Percentiles rank a stretch among this genome's conserved stretches.
phyloP scores from a whole-genome alignment of 2,797 vertebrate genomes.

The Danio kyathit region DNA sequence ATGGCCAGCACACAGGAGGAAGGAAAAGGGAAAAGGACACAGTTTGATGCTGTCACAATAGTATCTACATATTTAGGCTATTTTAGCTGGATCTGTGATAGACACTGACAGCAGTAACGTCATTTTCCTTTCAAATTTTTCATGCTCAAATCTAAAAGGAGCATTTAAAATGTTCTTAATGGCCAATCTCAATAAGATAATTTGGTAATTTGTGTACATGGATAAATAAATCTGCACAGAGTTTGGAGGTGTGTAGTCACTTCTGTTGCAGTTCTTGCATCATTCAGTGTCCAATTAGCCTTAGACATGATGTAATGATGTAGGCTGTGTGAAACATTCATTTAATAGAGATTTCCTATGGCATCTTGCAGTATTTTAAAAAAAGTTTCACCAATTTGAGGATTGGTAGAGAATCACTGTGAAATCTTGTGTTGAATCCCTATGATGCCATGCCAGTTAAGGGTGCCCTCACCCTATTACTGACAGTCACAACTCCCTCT shows the following conservation, averaged over 20 bases:
- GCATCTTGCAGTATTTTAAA: conserved; percentile 8
- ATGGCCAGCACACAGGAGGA: conserved; percentile 8
- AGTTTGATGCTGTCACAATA: background rate
- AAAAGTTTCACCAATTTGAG: conserved; percentile 9
- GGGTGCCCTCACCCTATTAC: too few relatives aligned
- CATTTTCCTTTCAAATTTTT: background rate
- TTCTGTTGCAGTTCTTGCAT: background rate
- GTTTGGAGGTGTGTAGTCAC: background rate
- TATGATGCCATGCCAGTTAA: too few relatives aligned
- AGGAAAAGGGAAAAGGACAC: background rate
- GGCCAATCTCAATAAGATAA: background rate
- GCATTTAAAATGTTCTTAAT: background rate
- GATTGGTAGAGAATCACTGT: background rate
- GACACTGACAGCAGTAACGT: too few relatives aligned
- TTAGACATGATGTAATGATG: conserved; percentile 17
- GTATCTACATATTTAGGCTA: background rate
- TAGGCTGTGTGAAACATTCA: conserved; percentile 18
- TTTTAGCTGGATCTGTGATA: background rate
- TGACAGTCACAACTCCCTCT: too few relatives aligned
- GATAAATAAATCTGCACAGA: background rate
- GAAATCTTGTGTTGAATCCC: background rate
- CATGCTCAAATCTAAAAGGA: background rate
- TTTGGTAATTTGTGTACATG: background rate
- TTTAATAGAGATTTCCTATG: conserved; percentile 9
- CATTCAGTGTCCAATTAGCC: conserved; percentile 15